Evolutionary conservation across 2,113 vertebrate species (phyloP).

Genomic region (Dicentrarchus labrax): DNA sequence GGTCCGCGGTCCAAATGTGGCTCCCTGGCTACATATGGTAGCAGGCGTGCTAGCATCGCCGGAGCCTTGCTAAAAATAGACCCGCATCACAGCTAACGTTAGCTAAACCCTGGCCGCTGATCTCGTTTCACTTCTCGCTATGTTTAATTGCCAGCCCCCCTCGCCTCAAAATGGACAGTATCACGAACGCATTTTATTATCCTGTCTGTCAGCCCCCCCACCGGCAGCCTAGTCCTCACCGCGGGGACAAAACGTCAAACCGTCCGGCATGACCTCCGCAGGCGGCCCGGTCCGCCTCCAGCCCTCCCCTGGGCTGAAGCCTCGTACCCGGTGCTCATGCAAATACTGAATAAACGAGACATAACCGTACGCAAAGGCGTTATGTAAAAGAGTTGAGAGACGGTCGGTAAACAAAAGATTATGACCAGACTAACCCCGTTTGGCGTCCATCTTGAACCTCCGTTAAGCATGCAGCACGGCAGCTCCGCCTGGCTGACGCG

Average conservation of each 20-base stretch:
- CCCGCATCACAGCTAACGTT: conserved; percentile 46
- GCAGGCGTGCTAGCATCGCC: conserved; percentile 77
- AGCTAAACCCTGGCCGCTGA: conserved; percentile 58
- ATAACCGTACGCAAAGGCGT: neutral
- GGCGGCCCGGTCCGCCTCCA: neutral
- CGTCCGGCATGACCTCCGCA: conserved; percentile 70
- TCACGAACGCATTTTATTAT: neutral
- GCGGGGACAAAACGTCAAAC: conserved; percentile 29
- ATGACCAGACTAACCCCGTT: conserved; percentile 86
- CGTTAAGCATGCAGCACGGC: conserved; percentile 67
- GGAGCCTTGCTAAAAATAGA: conserved; percentile 91
- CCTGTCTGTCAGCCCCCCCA: neutral
- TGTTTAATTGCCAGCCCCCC: conserved; percentile 11
- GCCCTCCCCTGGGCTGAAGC: neutral
- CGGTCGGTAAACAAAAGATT: conserved; percentile 49
- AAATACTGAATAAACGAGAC: neutral
- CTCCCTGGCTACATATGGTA: conserved; percentile 82
- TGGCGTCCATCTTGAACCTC: conserved; percentile 92
- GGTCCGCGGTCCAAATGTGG: conserved; percentile 75
- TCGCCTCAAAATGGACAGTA: neutral
- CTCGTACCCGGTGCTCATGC: neutral
- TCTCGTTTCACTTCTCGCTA: conserved; percentile 79
- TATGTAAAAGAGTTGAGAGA: neutral
- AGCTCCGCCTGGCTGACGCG: conserved; percentile 40
- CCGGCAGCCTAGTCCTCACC: neutral